Evolutionary conservation across 2,888 invertebrate genomes (phyloP).

Genomic region (Sinodicranocentrus sp.): DNA sequence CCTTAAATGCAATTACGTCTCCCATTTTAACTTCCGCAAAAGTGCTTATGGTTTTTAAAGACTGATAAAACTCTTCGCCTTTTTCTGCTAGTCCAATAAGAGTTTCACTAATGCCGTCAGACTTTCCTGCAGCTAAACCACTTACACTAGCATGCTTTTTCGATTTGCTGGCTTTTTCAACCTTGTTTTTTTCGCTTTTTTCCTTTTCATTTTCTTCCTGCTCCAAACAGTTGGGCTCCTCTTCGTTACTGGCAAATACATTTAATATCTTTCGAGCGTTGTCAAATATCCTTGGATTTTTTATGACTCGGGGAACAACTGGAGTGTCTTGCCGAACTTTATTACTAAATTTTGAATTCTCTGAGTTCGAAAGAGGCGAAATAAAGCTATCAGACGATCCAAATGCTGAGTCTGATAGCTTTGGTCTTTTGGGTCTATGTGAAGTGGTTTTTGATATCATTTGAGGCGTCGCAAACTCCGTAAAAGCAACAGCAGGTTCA

Average conservation of each 20-base stretch:
- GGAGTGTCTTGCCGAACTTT: conserved; percentile 65
- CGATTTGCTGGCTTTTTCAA: not conserved
- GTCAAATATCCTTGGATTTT: conserved; percentile 55
- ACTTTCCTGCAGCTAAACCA: not conserved
- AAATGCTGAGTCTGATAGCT: conserved; percentile 33
- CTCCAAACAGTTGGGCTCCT: not conserved
- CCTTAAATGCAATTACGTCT: conserved; percentile 62
- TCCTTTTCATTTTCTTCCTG: too few species aligned
- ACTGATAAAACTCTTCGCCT: not conserved
- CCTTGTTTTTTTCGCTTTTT: too few species aligned
- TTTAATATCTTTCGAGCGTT: conserved; percentile 30
- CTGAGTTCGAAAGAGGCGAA: conserved; percentile 14
- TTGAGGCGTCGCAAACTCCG: conserved; percentile 18
- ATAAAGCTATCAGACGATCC: conserved; percentile 15
- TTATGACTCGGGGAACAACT: conserved; percentile 58
- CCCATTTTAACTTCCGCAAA: conserved; percentile 39
- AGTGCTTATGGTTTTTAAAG: not conserved
- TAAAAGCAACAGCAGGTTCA: not conserved
- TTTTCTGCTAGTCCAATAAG: too few species aligned
- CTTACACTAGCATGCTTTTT: not conserved
- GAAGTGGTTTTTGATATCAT: too few species aligned
- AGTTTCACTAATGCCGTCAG: too few species aligned
- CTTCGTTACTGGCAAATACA: not conserved
- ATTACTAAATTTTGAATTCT: not conserved
- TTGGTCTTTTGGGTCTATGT: too few species aligned